These are phyloP conservation scores for Coleophora deauratella DNA, from an alignment of 2,888 invertebrate genomes.

Conservation along the genomic window DNA sequence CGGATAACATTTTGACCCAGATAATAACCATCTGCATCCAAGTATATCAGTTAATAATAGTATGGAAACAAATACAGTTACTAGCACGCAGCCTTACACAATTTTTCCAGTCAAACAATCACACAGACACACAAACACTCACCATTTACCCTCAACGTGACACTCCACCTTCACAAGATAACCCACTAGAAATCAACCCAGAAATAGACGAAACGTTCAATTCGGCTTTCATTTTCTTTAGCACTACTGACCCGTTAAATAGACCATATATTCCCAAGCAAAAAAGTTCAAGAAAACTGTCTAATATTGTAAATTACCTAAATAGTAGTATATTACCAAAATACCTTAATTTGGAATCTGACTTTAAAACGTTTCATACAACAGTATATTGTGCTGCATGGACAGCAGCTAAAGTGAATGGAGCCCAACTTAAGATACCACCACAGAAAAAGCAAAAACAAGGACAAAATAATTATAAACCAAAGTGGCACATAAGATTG, in stretches of 20 bases:
- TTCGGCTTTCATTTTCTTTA: neutral
- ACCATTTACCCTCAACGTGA: no score
- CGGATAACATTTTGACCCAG: no score
- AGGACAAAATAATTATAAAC: neutral
- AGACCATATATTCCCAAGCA: slow-evolving; percentile 13
- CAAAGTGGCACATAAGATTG: slow-evolving; percentile 12
- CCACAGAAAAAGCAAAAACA: neutral
- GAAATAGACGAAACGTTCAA: slow-evolving; percentile 5
- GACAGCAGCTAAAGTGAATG: slow-evolving; percentile 8
- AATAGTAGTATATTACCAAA: slow-evolving; percentile 6
- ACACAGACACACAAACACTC: no score
- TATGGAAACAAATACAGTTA: no score
- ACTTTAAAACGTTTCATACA: slow-evolving; percentile 5
- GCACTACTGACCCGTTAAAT: neutral
- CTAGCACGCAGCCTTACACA: no score
- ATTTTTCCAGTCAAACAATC: no score
- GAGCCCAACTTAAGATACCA: neutral
- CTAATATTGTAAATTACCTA: slow-evolving; percentile 8
- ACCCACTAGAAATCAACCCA: neutral
- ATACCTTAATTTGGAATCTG: neutral
- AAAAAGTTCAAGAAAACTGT: slow-evolving; percentile 9
- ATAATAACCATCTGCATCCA: no score
- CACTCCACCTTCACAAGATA: neutral
- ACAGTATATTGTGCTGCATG: no score
- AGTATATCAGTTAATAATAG: no score